Percentiles rank a stretch among this genome's conserved stretches.
phyloP scores from a whole-genome alignment of 2,888 invertebrate genomes.

The Philaethria dido region DNA sequence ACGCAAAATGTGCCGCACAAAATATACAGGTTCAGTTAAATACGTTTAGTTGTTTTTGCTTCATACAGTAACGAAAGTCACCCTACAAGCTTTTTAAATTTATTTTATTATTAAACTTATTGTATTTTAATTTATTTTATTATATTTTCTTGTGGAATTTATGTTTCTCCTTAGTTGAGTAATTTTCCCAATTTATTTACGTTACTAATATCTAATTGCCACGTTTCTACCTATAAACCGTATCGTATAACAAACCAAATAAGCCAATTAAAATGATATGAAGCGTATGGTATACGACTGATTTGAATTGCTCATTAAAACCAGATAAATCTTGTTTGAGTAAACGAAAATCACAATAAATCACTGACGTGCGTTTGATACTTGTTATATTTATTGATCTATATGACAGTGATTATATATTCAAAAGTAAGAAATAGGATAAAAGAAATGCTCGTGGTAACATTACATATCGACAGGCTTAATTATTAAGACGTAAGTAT shows the following conservation, averaged over 20 bases:
- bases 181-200: neutral
- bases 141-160: too few species aligned
- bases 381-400: neutral
- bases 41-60: too few species aligned
- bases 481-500: too few species aligned
- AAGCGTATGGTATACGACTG: neutral
- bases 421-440: neutral
- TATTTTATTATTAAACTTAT: too few species aligned
- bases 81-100: too few species aligned
- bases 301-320: constrained; percentile 19
- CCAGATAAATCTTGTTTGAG: constrained; percentile 13
- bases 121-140: too few species aligned
- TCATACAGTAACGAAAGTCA: too few species aligned
- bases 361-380: constrained; percentile 4
- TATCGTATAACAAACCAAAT: constrained; percentile 17
- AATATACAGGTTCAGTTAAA: too few species aligned
- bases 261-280: constrained; percentile 20
- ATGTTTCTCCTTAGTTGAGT: neutral
- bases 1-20: too few species aligned
- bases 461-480: too few species aligned
- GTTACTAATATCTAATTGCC: neutral
- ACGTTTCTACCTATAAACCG: neutral
- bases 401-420: neutral
- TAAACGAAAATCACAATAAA: constrained; percentile 16
- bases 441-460: too few species aligned